Evolutionary conservation across 2,888 invertebrate genomes (phyloP), one percentile per base, ranked within the genome.

Genomic region (Parelbella ahira): DNA sequence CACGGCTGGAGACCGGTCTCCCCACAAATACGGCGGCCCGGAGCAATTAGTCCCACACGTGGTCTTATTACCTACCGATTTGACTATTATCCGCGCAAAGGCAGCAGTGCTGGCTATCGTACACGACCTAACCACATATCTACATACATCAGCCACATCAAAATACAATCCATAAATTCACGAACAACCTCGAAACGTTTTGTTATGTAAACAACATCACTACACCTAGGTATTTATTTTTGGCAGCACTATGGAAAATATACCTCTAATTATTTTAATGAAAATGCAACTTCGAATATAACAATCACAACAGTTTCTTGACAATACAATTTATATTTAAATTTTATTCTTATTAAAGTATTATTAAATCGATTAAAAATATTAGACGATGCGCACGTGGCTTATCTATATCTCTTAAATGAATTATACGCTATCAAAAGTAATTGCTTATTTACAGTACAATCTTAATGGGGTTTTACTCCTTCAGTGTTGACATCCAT

Each of bases 171-270:
- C 73, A 78, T 76, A 77, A 77, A 76, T 74, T 69, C 70, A 78
- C 74, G 74, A 81, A 79, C 80, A 79, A 82, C 80, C 78, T 82
- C 76, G 74, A 80, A 81, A 80, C 77, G 77, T 77, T 69, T 66
- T 68, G 71, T 77, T 78, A 80, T 75, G 69, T 80, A 77, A 82
- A 81, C 77, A 82, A 78, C 76, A 62, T 75, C 65, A 76, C 84
- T 88, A 88, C 81, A 68, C 65, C 82, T 86, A 86, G 68, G 63
- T 72, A 76, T n/a, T n/a, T n/a, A n/a, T 75, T 72, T 88, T 88
- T 88, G 88, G 88, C 88, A 88, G 88, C 88, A 65, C 88, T 88
- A 88, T 87, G 81, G 86, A 88, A 88, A 88, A 88, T 88, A 88
- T 87, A 83, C 58, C 74, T 82, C 84, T 86, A 71, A 63, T 69